phyloP scores from a whole-genome alignment of 2,888 invertebrate genomes.

The Metalampra italica region DNA sequence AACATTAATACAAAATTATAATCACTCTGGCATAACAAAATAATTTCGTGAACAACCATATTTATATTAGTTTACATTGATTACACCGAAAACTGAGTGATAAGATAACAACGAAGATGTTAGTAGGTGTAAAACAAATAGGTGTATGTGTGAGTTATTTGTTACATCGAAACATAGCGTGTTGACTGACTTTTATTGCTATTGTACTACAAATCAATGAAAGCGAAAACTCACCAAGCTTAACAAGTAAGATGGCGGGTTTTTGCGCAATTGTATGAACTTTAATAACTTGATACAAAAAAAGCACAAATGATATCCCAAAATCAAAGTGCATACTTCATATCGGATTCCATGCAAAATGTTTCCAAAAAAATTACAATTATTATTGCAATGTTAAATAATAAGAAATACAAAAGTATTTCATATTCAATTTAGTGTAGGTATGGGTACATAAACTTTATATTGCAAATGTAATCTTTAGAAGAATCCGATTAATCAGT shows the following conservation, averaged over 20 bases:
- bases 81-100: conserved; percentile 50
- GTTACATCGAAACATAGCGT: conserved; percentile 50
- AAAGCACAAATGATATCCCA: neutral
- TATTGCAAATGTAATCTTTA: no score
- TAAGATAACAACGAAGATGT: conserved; percentile 30
- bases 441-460: no score
- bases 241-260: neutral
- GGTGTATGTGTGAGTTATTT: conserved; percentile 58
- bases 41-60: conserved; percentile 35
- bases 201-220: neutral
- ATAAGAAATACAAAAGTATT: no score
- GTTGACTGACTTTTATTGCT: conserved; percentile 60
- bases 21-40: conserved; percentile 27
- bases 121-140: conserved; percentile 51
- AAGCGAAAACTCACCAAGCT: neutral
- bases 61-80: conserved; percentile 35
- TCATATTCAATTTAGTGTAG: no score
- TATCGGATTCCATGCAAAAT: no score
- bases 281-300: neutral
- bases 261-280: neutral
- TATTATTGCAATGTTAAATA: no score
- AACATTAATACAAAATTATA: conserved; percentile 28
- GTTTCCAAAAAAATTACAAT: no score
- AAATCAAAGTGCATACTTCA: neutral
- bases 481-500: no score